A percentile compares a stretch with the other conserved stretches of the same genome.
phyloP scores from a whole-genome alignment of 2,797 vertebrate genomes.

The Triplophysa bombifrons region DNA sequence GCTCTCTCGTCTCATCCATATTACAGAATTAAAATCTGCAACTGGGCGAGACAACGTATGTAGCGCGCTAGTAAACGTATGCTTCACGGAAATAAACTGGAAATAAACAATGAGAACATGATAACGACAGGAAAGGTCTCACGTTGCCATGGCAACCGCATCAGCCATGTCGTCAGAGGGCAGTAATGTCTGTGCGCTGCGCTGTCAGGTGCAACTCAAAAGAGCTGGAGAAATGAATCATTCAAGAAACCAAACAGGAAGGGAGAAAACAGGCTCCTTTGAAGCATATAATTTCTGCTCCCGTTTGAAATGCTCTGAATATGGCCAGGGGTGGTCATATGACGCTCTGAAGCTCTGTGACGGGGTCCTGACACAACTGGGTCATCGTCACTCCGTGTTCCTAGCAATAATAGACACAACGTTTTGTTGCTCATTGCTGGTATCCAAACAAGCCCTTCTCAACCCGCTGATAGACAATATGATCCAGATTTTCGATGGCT shows the following conservation, averaged over 20 bases:
- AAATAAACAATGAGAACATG: conserved; percentile 42
- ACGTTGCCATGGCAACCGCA: conserved; percentile 66
- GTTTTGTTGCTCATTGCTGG: conserved; percentile 21
- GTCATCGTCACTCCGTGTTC: conserved; percentile 44
- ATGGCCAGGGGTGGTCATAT: conserved; percentile 44
- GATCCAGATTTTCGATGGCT: not conserved
- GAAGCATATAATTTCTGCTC: conserved; percentile 37
- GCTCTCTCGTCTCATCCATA: not conserved
- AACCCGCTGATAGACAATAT: not conserved
- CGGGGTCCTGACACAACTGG: conserved; percentile 55
- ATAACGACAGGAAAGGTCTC: conserved; percentile 52
- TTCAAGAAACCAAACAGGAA: conserved; percentile 39
- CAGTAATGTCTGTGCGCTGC: conserved; percentile 38
- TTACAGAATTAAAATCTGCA: not conserved
- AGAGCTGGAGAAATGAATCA: conserved; percentile 47
- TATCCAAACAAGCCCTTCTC: conserved; percentile 6
- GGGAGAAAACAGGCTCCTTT: conserved; percentile 5
- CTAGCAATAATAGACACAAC: conserved; percentile 15
- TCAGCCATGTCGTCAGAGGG: conserved; percentile 48
- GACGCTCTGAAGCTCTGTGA: conserved; percentile 41
- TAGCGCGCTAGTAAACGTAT: not conserved
- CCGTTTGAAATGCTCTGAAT: conserved; percentile 44
- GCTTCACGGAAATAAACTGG: conserved; percentile 37
- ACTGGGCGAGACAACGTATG: not conserved
- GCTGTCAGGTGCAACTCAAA: conserved; percentile 47